Evolutionary conservation across 2,797 vertebrate genomes (phyloP).

Genomic region (Lutjanus campechanus): DNA sequence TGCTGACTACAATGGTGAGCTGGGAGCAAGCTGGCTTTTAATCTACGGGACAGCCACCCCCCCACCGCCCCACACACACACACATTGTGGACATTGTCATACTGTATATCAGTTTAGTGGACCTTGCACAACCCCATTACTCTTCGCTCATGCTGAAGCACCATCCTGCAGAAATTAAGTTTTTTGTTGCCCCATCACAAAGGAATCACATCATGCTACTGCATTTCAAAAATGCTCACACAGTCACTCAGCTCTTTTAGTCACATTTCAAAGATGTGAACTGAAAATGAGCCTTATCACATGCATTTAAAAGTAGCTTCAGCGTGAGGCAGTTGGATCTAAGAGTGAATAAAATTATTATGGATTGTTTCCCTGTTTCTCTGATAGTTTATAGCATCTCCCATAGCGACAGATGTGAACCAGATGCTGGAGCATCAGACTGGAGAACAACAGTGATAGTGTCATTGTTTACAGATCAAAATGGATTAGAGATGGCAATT

Average conservation of each 20-base stretch:
- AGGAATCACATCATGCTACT: not conserved
- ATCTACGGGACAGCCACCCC: too few species aligned
- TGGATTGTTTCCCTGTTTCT: conserved; percentile 34
- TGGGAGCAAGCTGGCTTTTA: too few species aligned
- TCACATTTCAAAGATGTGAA: not conserved
- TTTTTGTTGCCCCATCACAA: not conserved
- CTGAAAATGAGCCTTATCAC: not conserved
- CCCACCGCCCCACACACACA: too few species aligned
- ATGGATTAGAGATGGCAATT: conserved; percentile 47
- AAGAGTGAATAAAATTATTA: conserved; percentile 22
- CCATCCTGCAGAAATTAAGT: not conserved
- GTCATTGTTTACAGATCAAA: conserved; percentile 59
- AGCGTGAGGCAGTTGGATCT: not conserved
- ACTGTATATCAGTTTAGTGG: too few species aligned
- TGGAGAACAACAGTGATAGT: conserved; percentile 38
- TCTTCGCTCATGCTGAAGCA: not conserved
- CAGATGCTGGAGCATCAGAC: conserved; percentile 58
- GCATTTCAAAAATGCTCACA: not conserved
- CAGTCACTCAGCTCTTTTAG: not conserved
- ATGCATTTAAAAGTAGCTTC: conserved; percentile 3
- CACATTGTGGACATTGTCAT: too few species aligned
- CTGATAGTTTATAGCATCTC: conserved; percentile 48
- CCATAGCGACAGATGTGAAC: conserved; percentile 55
- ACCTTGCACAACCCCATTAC: not conserved
- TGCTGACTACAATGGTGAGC: too few species aligned